A percentile compares a stretch with the other conserved stretches of the same genome.
These are phyloP conservation scores for Caenorhabditis angaria DNA, from an alignment of 2,888 invertebrate species.

Conservation along the genomic window DNA sequence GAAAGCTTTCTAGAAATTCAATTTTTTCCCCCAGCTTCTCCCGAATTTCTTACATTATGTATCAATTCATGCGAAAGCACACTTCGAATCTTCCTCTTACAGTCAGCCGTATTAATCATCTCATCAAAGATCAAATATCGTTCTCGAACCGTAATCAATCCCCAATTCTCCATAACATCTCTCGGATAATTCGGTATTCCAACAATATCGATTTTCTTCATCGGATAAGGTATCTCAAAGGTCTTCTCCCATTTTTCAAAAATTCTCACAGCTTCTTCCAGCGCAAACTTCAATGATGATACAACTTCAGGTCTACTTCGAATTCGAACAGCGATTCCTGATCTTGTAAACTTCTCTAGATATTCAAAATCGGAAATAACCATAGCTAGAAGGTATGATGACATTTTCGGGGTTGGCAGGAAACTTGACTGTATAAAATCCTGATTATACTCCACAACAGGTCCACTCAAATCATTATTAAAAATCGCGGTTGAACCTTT, in stretches of 20 bases:
- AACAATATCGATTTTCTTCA: not conserved
- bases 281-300: not conserved
- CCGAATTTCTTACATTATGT: not conserved
- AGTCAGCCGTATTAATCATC: not conserved
- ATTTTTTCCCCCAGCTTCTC: too few species aligned
- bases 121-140: not conserved
- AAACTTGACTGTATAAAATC: constrained; percentile 80
- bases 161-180: not conserved
- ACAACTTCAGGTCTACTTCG: not conserved
- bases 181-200: not conserved
- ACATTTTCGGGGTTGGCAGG: constrained; percentile 78
- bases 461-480: constrained; percentile 36
- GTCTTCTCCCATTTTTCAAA: not conserved
- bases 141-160: not conserved
- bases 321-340: constrained; percentile 75
- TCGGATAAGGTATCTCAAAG: not conserved
- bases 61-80: not conserved
- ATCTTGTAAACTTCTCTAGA: constrained; percentile 78
- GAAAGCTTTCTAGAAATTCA: not conserved
- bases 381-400: constrained; percentile 87
- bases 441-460: constrained; percentile 55
- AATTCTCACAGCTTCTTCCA: not conserved
- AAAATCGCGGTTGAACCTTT: constrained; percentile 54
- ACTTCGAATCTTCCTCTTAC: not conserved
- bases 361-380: constrained; percentile 85